Conservation (phyloP, 2,113 vertebrate species). For the Melanocharis versteri region DNA sequence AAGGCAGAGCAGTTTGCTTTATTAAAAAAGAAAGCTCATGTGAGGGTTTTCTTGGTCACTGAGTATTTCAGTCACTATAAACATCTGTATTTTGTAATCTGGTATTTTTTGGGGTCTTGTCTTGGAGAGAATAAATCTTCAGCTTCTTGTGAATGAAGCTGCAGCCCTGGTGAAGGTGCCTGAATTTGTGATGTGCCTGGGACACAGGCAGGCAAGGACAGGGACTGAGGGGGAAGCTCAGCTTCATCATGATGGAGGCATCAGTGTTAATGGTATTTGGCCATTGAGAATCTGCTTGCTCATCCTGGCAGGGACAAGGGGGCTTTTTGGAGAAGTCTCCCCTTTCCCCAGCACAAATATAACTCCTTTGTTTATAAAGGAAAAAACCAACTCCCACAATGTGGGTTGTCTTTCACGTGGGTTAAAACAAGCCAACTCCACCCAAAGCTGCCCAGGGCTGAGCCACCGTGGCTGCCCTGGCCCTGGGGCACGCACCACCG, state of each 20-base stretch:
- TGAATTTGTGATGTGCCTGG: not conserved
- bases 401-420: not conserved
- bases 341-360: not conserved
- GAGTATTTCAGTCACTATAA: not conserved
- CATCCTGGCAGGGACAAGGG: not conserved
- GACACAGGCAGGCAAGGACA: not conserved
- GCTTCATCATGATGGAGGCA: not conserved
- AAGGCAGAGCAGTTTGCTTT: constrained; percentile 11
- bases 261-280: not conserved
- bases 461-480: not conserved
- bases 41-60: not conserved
- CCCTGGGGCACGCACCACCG: not conserved
- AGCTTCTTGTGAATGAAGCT: not conserved
- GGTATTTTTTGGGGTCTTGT: not conserved
- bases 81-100: not conserved
- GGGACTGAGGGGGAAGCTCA: not conserved
- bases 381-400: rapidly evolving
- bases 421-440: not conserved
- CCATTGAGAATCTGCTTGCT: not conserved
- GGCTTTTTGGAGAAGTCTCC: not conserved
- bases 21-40: constrained; percentile 20
- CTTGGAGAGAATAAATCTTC: not conserved
- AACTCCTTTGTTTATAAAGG: not conserved
- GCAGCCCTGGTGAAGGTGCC: not conserved
- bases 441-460: not conserved